Percentiles rank a stretch among this genome's conserved stretches.
Evolutionary conservation across 2,113 vertebrate species (phyloP).

Genomic region (Corynorhinus townsendii): DNA sequence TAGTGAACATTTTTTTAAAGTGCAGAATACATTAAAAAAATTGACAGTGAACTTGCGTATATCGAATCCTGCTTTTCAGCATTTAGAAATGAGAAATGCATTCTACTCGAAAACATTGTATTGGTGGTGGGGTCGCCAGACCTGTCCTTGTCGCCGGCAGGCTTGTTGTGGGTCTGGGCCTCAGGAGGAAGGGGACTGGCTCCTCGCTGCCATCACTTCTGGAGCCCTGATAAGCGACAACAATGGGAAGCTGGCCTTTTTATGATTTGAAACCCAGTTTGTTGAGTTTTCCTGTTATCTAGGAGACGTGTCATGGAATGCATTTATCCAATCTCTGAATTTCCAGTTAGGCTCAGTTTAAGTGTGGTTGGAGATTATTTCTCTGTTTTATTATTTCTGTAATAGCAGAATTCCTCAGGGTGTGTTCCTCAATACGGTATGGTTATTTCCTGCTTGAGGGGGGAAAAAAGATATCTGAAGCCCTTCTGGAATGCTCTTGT

Average conservation of each 20-base stretch:
- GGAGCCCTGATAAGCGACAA: background rate
- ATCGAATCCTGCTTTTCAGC: background rate
- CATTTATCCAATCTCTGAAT: constrained; percentile 3
- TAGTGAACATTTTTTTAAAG: background rate
- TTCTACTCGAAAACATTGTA: background rate
- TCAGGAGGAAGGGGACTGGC: background rate
- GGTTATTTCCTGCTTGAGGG: constrained; percentile 34
- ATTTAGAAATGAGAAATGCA: background rate
- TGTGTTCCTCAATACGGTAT: background rate
- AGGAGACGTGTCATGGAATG: background rate
- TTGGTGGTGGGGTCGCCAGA: background rate
- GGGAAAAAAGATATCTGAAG: constrained; percentile 33
- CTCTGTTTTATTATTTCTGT: background rate
- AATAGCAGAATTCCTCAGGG: background rate
- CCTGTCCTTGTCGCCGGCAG: background rate
- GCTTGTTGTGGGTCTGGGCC: background rate
- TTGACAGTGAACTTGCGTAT: background rate
- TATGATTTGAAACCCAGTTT: background rate
- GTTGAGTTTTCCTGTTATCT: background rate
- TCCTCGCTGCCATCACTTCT: background rate
- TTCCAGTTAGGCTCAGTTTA: background rate
- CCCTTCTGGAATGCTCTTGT: constrained; percentile 51
- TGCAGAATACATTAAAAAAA: background rate
- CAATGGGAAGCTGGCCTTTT: background rate
- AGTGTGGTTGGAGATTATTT: background rate